Base-by-base conservation (phyloP, 2,113 vertebrate species). In the Cephalopholis sonnerati region DNA sequence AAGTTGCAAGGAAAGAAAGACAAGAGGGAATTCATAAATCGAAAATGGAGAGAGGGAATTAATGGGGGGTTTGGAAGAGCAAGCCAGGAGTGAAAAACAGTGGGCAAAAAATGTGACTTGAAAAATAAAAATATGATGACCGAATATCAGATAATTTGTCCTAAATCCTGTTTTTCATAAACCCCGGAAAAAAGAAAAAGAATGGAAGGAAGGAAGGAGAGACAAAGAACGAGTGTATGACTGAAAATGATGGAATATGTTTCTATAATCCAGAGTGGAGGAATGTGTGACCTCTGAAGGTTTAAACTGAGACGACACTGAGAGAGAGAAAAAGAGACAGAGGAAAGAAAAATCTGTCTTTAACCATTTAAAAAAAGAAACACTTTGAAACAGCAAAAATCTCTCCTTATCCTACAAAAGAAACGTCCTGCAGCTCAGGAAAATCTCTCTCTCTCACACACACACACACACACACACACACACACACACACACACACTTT, bases 301-400 rank as follows among this genome's bases (percentile, higher is more conserved):
- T 53, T 44, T 27, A 41, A 16, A 51, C 41, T 44, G 41, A 36
- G 32, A 36, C 32, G 32, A 36, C 32, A 36, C 32, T 36, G 48
- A 0, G 51, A 46, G 24, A 25, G 32, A 74, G 16, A 36, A 1
- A 36, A 7, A 36, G 32, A 36, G 1, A 7, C 6, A 46, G 48
- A 62, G 41, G n/a, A 54, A 18, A n/a, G 1, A 57, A 41, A 22
- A 50, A 55, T n/a, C 39, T 62, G 32, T 65, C 78, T 69, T 48
- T 20, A 69, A 71, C 73, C 74, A 57, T 75, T 27, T 79, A 9
- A 54, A 66, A 83, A 82, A 44, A 44, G 11, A 84, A 83, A 65
- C 80, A 73, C 69, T 83, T 76, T 75, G 79, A 83, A 88, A 83
- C 74, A 75, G 76, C 72, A 86, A 81, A 92, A 87, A 84, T 81